A percentile compares a stretch with the other conserved stretches of the same genome.
These are phyloP conservation scores for Acholoe squamosa DNA, from an alignment of 2,888 invertebrate species.

Conservation along the genomic window DNA sequence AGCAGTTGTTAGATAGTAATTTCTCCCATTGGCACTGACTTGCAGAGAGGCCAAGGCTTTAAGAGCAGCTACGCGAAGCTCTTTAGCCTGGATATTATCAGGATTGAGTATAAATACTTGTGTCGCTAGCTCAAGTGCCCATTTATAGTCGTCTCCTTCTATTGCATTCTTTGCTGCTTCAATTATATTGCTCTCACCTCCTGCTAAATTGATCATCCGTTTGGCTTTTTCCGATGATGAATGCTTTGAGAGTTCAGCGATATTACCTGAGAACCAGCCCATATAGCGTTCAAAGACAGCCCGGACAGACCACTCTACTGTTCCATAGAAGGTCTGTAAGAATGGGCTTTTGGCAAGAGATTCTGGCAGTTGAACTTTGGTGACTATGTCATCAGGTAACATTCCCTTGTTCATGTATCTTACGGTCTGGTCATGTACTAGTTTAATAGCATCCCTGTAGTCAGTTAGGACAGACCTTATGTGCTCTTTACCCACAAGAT, in stretches of 20 bases:
- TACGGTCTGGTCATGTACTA: slow-evolving; percentile 79
- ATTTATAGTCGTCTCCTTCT: slow-evolving; percentile 73
- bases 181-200: slow-evolving; percentile 70
- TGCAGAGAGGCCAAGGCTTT: slow-evolving; percentile 71
- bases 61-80: slow-evolving; percentile 72
- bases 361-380: slow-evolving; percentile 73
- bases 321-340: slow-evolving; percentile 77
- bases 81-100: slow-evolving; percentile 70
- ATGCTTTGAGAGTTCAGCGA: slow-evolving; percentile 63
- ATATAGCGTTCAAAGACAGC: slow-evolving; percentile 72
- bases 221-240: slow-evolving; percentile 70
- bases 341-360: slow-evolving; percentile 72
- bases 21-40: slow-evolving; percentile 75
- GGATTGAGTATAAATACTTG: slow-evolving; percentile 70
- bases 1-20: slow-evolving; percentile 75
- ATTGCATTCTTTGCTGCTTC: slow-evolving; percentile 70
- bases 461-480: slow-evolving; percentile 59
- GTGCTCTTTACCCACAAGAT: slow-evolving; percentile 71
- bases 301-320: slow-evolving; percentile 76
- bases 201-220: slow-evolving; percentile 72
- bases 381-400: slow-evolving; percentile 76
- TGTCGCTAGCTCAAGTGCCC: slow-evolving; percentile 76
- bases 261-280: slow-evolving; percentile 69
- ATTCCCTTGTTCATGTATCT: slow-evolving; percentile 76
- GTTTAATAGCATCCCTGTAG: slow-evolving; percentile 78